Evolutionary conservation across 1,140 invertebrate species (phyloP).

Genomic region (Belonocnema kinseyi): DNA sequence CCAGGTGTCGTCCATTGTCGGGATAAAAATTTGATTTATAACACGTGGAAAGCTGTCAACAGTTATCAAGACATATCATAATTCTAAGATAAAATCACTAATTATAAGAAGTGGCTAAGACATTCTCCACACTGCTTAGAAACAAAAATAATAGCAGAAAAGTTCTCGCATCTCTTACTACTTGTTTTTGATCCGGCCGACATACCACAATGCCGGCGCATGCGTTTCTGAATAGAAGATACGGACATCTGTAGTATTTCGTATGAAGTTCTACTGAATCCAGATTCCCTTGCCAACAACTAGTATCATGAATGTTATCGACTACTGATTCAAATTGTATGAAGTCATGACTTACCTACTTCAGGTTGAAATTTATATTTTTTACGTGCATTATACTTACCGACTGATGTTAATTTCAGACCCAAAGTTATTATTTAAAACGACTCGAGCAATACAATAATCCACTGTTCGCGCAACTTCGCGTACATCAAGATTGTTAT

Average conservation of each 20-base stretch:
- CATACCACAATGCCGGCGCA: not conserved
- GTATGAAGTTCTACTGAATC: not conserved
- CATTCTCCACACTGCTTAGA: not conserved
- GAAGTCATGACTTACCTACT: not conserved
- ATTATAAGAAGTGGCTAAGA: not conserved
- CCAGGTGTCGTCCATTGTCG: slow-evolving; percentile 27
- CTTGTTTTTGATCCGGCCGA: not conserved
- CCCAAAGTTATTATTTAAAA: too few relatives aligned
- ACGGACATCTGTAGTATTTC: not conserved
- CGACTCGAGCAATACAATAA: too few relatives aligned
- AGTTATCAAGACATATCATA: not conserved
- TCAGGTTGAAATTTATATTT: not conserved
- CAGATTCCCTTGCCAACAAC: not conserved
- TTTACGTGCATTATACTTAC: not conserved
- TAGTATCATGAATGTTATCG: too few relatives aligned
- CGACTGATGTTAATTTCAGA: not conserved
- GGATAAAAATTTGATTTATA: not conserved
- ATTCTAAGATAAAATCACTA: not conserved
- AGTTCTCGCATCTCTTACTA: not conserved
- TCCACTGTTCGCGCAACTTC: too few relatives aligned
- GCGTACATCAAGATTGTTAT: too few relatives aligned
- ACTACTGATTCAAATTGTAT: not conserved
- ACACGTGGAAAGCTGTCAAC: not conserved
- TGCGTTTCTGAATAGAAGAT: not conserved
- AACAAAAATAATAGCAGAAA: not conserved